Conservation (phyloP, 2,113 vertebrate genomes). For the Sakesphorus luctuosus region DNA sequence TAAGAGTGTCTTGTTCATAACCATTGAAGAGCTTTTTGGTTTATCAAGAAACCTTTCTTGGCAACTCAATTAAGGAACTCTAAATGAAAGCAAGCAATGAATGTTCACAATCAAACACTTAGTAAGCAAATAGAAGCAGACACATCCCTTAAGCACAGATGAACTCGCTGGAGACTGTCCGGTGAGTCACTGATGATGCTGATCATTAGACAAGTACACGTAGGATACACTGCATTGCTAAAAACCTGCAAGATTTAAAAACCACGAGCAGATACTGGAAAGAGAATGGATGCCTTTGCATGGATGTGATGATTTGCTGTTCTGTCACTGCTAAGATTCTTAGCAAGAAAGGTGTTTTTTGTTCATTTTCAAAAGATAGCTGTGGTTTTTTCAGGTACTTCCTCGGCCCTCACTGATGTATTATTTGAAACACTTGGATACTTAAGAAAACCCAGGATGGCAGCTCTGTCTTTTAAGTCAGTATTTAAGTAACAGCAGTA, state of each 20-base stretch:
- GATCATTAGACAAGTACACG: neutral
- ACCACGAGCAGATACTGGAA: neutral
- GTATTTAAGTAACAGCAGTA: neutral
- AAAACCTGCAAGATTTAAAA: neutral
- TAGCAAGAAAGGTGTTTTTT: neutral
- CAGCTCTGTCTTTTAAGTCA: neutral
- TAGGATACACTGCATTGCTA: rapidly evolving
- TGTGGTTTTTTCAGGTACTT: neutral
- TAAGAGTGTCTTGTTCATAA: neutral
- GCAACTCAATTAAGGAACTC: neutral
- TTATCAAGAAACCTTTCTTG: neutral
- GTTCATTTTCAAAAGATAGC: neutral
- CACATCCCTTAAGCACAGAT: neutral
- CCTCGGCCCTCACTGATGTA: neutral
- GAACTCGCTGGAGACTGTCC: neutral
- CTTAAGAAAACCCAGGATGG: neutral
- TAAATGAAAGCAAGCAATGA: neutral
- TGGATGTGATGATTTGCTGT: neutral
- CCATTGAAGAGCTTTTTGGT: neutral
- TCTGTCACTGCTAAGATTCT: neutral
- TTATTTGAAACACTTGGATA: neutral
- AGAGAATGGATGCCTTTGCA: neutral
- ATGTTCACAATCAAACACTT: neutral
- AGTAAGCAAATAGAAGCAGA: neutral
- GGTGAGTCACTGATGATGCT: neutral